Percentiles rank a stretch among this genome's conserved stretches.
phyloP scores from a whole-genome alignment of 2,888 invertebrate species.

The Ferrisia virgata region DNA sequence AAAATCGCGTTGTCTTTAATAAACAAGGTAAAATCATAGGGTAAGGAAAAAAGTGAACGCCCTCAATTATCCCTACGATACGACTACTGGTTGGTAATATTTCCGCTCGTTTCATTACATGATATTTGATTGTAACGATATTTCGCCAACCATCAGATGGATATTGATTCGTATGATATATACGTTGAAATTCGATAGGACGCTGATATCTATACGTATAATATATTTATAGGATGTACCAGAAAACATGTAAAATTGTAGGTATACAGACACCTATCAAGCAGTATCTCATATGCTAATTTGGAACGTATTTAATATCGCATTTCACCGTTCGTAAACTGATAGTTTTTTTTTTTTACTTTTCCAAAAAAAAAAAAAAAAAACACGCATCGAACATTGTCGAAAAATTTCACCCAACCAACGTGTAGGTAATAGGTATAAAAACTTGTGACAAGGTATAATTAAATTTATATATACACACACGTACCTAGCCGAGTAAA shows the following conservation, averaged over 20 bases:
- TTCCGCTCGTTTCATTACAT: background rate
- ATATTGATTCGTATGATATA: background rate
- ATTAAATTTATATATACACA: background rate
- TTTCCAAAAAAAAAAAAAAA: no score
- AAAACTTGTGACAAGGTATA: background rate
- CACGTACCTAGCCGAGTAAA: background rate
- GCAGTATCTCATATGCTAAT: background rate
- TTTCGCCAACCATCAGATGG: background rate
- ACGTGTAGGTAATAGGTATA: background rate
- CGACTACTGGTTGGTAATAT: constrained; percentile 13
- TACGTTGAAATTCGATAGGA: background rate
- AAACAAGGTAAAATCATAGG: background rate
- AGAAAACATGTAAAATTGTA: no score
- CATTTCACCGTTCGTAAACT: background rate
- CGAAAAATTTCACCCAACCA: constrained; percentile 9
- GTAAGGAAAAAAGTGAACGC: background rate
- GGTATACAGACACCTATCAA: no score
- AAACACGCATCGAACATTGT: background rate
- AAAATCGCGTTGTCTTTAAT: background rate
- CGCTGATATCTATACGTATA: background rate
- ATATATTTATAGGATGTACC: no score
- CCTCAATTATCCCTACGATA: background rate
- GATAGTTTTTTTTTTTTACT: background rate
- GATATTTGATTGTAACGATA: background rate
- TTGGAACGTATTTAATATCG: background rate